Base-by-base conservation (phyloP, 1,140 invertebrate genomes). In the Drosophila santomea region DNA sequence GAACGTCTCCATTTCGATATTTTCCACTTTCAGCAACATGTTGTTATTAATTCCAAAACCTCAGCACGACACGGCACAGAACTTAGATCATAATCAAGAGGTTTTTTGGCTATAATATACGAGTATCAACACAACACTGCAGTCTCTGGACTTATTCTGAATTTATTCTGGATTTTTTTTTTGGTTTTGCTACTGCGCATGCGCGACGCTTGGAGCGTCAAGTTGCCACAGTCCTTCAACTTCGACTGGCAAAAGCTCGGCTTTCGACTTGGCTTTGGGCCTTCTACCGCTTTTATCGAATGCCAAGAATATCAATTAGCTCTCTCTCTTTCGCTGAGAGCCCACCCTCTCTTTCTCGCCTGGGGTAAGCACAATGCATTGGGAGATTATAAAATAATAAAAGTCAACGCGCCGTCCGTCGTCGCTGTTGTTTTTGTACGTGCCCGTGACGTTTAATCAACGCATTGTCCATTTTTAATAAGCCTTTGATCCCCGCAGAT, bases 1-100 rank as follows among this genome's bases (percentile, higher is more conserved):
- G 56, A 91, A 91, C 48, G 84, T 85, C 71, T 91, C 86, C 90
- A 91, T 74, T 62, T 91, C 90, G n/a, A 91, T 89, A 52, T 81
- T 68, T 73, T 91, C 90, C 78, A 79, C 74, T 82, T 91, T 85
- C 51, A 86, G 76, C 60, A 74, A 35, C 83, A 86, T 86, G 54
- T 73, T 73, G 47, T 25, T 39, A 48, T 35, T 51, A 39, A 44
- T 66, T 66, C 15, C 20, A n/a, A 43, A 39, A 32, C 50, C 50
- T 36, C 32, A 14, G 15, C 50, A 52, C 50, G 50, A 52, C 41
- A 47, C 52, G 23, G 17, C 51, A 69, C 67, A 28, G 25, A 58
- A 20, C 17, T 67, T n/a, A 44, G 28, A 52, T 47, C 73, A 75
- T 77, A 77, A 45, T 76, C 50, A 38, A 15, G 23, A n/a, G 11